phyloP scores from a whole-genome alignment of 2,797 vertebrate species.

The Phalloptychus januarius region DNA sequence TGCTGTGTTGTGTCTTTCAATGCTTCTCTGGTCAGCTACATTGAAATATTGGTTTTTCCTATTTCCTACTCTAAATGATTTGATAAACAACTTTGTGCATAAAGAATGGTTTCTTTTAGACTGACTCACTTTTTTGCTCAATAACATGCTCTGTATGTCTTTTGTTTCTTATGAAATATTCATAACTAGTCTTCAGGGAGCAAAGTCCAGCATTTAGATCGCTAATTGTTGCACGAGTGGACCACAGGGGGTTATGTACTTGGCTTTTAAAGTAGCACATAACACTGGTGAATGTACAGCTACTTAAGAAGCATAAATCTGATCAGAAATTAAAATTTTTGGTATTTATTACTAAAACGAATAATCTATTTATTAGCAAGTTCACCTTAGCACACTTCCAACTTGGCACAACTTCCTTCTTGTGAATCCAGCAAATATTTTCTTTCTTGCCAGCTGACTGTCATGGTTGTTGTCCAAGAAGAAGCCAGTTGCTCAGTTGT shows the following conservation, averaged over 20 bases:
- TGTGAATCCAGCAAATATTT: neutral
- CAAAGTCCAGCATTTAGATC: conserved; percentile 23
- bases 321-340: neutral
- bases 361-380: neutral
- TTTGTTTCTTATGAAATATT: conserved; percentile 55
- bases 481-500: neutral
- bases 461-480: neutral
- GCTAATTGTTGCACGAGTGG: conserved; percentile 47
- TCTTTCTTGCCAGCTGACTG: neutral
- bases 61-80: conserved; percentile 17
- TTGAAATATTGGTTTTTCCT: conserved; percentile 10
- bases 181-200: conserved; percentile 30
- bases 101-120: conserved; percentile 14
- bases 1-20: conserved; percentile 11
- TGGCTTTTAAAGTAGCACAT: neutral
- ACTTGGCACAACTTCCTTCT: neutral
- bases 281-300: neutral
- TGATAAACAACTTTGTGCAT: conserved; percentile 34
- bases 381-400: neutral
- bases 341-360: neutral
- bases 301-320: neutral
- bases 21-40: conserved; percentile 1
- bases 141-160: conserved; percentile 25
- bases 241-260: conserved; percentile 30
- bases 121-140: conserved; percentile 40